These are phyloP conservation scores for Euplexia lucipara DNA, from an alignment of 2,888 invertebrate genomes.

Conservation along the genomic window DNA sequence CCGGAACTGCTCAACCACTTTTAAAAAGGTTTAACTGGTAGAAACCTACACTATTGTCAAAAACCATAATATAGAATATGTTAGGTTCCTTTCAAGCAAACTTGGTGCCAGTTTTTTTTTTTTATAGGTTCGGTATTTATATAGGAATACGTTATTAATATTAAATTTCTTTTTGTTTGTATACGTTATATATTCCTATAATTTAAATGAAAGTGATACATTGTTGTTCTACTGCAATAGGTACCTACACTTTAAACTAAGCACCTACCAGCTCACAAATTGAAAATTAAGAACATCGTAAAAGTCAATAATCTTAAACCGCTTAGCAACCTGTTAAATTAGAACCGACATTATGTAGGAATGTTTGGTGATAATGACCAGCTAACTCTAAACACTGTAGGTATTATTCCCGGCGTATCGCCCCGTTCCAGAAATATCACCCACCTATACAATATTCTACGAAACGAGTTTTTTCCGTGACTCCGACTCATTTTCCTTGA, in stretches of 20 bases:
- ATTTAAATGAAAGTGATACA: constrained; percentile 8
- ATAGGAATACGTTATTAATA: no score
- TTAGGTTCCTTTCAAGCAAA: no score
- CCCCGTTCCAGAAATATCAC: constrained; percentile 70
- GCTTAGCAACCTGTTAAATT: constrained; percentile 49
- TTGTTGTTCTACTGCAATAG: neutral
- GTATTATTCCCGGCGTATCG: constrained; percentile 64
- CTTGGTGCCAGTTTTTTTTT: no score
- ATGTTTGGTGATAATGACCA: constrained; percentile 65
- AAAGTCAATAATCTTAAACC: constrained; percentile 23
- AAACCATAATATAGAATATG: no score
- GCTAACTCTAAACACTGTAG: constrained; percentile 54
- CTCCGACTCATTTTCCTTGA: constrained; percentile 63
- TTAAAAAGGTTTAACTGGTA: no score
- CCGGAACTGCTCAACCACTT: no score
- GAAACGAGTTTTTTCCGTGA: constrained; percentile 65
- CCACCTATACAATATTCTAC: constrained; percentile 60
- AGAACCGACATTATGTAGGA: constrained; percentile 49
- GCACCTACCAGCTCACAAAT: constrained; percentile 3
- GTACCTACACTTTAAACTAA: neutral
- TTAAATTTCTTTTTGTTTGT: no score
- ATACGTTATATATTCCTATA: no score
- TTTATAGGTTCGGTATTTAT: no score
- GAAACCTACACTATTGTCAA: no score
- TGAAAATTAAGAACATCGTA: constrained; percentile 23